phyloP scores from a whole-genome alignment of 2,113 vertebrate genomes.

The Galeopterus variegatus region DNA sequence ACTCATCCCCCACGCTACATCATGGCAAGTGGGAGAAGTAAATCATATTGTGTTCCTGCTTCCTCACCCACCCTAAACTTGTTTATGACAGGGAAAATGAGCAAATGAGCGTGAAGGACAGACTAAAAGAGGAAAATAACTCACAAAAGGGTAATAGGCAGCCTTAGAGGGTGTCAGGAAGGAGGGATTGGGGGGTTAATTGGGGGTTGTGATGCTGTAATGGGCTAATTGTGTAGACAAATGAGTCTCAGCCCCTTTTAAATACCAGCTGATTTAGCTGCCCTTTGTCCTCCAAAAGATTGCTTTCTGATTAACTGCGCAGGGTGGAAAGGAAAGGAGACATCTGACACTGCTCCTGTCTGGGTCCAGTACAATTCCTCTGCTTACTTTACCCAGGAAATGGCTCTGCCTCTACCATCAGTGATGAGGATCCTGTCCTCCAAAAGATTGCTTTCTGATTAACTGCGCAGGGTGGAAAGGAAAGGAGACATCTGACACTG shows the following conservation, averaged over 20 bases:
- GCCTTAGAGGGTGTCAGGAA: neutral
- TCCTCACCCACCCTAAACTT: neutral
- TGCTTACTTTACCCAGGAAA: neutral
- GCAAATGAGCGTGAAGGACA: neutral
- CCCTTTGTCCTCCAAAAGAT: neutral
- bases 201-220: neutral
- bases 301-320: neutral
- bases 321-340: neutral
- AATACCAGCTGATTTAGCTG: neutral
- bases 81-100: neutral
- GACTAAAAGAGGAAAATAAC: neutral
- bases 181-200: neutral
- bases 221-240: neutral
- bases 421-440: neutral
- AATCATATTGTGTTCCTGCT: neutral
- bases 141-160: neutral
- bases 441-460: neutral
- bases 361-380: neutral
- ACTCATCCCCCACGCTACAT: neutral
- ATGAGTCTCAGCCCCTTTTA: neutral
- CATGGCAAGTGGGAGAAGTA: neutral
- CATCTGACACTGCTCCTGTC: neutral
- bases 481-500: neutral
- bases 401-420: neutral
- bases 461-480: neutral